Percentiles rank a stretch among this genome's conserved stretches.
phyloP scores from a whole-genome alignment of 1,140 invertebrate species.

The Bombus cullumanus region DNA sequence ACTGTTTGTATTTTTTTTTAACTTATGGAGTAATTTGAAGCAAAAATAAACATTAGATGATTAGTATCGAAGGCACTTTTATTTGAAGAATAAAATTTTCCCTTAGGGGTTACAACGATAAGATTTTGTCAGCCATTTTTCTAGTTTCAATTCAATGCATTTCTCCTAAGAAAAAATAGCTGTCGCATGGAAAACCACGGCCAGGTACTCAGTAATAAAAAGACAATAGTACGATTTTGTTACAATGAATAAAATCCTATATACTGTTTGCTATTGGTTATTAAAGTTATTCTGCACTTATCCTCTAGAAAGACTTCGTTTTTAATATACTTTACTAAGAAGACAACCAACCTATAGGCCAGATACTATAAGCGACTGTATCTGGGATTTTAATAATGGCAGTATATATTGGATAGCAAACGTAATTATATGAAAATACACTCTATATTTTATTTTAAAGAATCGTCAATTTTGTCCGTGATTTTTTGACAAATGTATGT shows the following conservation, averaged over 20 bases:
- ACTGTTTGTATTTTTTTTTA: background rate
- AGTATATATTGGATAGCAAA: conserved; percentile 60
- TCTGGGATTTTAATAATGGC: conserved; percentile 56
- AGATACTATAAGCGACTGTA: conserved; percentile 33
- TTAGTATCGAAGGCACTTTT: conserved; percentile 77
- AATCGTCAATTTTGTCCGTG: background rate
- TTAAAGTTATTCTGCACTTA: conserved; percentile 45
- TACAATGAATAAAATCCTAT: conserved; percentile 59
- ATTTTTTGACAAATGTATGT: background rate
- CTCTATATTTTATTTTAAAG: background rate
- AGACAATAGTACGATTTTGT: conserved; percentile 68
- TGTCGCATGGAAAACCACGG: conserved; percentile 71
- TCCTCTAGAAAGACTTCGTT: conserved; percentile 33
- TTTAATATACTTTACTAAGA: conserved; percentile 30
- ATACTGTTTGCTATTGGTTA: conserved; percentile 43
- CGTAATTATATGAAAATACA: conserved; percentile 43
- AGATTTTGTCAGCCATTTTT: conserved; percentile 72
- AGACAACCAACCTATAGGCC: conserved; percentile 40
- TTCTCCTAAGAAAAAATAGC: conserved; percentile 57
- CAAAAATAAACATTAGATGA: conserved; percentile 10
- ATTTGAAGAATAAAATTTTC: conserved; percentile 76
- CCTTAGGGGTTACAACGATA: conserved; percentile 72
- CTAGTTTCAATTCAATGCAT: conserved; percentile 32
- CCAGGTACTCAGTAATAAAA: conserved; percentile 76
- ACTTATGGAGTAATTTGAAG: background rate